Conservation (phyloP, 2,888 invertebrate genomes). For the Caradrina clavipalpis region DNA sequence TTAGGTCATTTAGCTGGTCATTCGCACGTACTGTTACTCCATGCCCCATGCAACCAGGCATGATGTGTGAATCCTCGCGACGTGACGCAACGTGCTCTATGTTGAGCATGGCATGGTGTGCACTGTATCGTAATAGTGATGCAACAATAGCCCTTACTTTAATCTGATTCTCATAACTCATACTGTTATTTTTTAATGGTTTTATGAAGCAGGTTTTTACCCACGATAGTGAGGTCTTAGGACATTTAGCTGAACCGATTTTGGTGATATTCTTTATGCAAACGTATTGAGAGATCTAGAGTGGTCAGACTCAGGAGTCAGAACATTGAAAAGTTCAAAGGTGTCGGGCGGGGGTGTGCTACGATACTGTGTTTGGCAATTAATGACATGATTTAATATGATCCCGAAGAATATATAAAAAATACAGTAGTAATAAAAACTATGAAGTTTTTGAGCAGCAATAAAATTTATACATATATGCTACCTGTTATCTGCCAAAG, state of each 20-base stretch:
- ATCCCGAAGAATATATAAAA: too few relatives aligned
- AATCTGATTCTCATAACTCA: constrained; percentile 39
- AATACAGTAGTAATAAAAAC: too few relatives aligned
- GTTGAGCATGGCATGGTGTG: constrained; percentile 37
- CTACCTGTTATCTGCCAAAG: too few relatives aligned
- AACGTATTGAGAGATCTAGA: too few relatives aligned
- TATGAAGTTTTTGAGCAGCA: too few relatives aligned
- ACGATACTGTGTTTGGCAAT: too few relatives aligned
- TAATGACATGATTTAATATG: too few relatives aligned
- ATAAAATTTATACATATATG: too few relatives aligned
- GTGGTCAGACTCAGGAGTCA: too few relatives aligned
- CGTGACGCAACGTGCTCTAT: constrained; percentile 40
- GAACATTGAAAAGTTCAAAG: too few relatives aligned
- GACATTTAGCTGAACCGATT: neutral
- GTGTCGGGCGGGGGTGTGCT: too few relatives aligned
- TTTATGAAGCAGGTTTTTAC: neutral
- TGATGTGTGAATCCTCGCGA: constrained; percentile 43
- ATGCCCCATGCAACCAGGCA: constrained; percentile 17
- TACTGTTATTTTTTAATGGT: constrained; percentile 13
- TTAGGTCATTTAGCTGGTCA: constrained; percentile 52
- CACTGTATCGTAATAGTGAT: constrained; percentile 39
- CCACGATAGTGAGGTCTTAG: neutral
- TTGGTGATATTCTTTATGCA: too few relatives aligned
- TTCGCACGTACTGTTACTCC: constrained; percentile 46
- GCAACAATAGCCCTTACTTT: constrained; percentile 53